Evolutionary conservation across 2,888 invertebrate species (phyloP).

Genomic region (Acanthacorydalis orientalis): DNA sequence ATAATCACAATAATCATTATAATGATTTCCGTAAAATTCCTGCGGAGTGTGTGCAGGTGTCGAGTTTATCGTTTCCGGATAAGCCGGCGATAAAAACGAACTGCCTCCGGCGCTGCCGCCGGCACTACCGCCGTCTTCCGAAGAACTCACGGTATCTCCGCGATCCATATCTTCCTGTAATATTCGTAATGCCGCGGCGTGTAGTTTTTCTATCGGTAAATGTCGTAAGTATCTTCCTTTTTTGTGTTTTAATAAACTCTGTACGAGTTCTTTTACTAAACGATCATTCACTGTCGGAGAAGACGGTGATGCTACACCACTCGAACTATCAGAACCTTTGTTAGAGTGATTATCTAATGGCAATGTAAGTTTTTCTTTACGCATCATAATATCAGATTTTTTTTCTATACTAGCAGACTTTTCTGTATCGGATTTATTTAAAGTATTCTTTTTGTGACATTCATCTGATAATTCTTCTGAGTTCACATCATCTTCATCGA

Average conservation of each 20-base stretch:
- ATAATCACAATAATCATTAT: slow-evolving; percentile 33
- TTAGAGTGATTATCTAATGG: slow-evolving; percentile 28
- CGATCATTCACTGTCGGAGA: slow-evolving; percentile 32
- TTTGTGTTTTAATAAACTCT: slow-evolving; percentile 35
- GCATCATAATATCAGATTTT: slow-evolving; percentile 20
- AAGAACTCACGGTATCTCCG: slow-evolving; percentile 24
- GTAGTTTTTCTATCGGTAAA: slow-evolving; percentile 37
- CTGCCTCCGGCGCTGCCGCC: not conserved
- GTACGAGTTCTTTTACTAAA: slow-evolving; percentile 37
- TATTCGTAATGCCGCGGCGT: slow-evolving; percentile 37
- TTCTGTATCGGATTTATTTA: slow-evolving; percentile 13
- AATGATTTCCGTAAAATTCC: slow-evolving; percentile 27
- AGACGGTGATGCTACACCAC: slow-evolving; percentile 32
- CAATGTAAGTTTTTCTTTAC: slow-evolving; percentile 33
- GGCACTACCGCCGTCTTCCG: slow-evolving; percentile 19
- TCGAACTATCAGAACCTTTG: slow-evolving; percentile 34
- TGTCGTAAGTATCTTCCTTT: slow-evolving; percentile 34
- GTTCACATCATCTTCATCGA: slow-evolving; percentile 19
- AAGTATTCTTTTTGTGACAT: not conserved
- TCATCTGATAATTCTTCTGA: slow-evolving; percentile 11
- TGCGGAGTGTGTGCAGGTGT: slow-evolving; percentile 31
- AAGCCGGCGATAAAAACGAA: slow-evolving; percentile 19
- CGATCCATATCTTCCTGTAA: slow-evolving; percentile 36
- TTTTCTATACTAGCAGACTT: slow-evolving; percentile 16
- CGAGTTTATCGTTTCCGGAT: slow-evolving; percentile 25